A percentile compares a stretch with the other conserved stretches of the same genome.
Conservation (phyloP, 2,888 invertebrate species). For the Acrobeloides nanus region DNA sequence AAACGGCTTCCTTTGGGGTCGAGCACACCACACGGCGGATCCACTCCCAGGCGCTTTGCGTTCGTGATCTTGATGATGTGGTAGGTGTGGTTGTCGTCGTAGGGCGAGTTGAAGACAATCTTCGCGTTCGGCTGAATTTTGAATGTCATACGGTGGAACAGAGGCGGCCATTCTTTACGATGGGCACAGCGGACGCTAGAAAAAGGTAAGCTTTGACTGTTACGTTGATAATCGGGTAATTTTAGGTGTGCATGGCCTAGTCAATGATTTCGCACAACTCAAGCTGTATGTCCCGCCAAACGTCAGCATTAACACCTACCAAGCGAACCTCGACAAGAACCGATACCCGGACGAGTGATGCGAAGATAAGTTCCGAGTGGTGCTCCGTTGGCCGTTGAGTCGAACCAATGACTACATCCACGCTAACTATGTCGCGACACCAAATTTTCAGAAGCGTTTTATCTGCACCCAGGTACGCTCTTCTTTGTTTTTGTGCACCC, state of each 20-base stretch:
- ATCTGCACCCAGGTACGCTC: conserved; percentile 30
- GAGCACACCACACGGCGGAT: conserved; percentile 42
- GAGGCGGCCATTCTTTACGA: too few species aligned
- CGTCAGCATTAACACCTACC: conserved; percentile 29
- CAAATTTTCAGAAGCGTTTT: conserved; percentile 28
- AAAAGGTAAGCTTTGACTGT: too few species aligned
- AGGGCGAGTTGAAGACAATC: conserved; percentile 43
- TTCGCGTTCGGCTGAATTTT: conserved; percentile 31
- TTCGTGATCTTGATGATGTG: conserved; percentile 47
- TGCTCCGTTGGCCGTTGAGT: conserved; percentile 28
- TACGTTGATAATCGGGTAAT: too few species aligned
- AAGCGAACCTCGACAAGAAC: conserved; percentile 21
- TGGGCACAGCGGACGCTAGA: too few species aligned
- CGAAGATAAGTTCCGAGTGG: conserved; percentile 25
- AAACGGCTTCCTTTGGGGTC: conserved; percentile 41
- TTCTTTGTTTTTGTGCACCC: background rate
- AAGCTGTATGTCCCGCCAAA: conserved; percentile 28
- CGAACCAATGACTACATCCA: too few species aligned
- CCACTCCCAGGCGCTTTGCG: conserved; percentile 40
- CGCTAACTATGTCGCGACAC: conserved; percentile 32
- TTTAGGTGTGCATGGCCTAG: conserved; percentile 29
- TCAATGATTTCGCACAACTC: conserved; percentile 30
- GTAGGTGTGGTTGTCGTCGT: conserved; percentile 43
- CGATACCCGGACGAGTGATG: too few species aligned
- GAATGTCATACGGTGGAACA: conserved; percentile 36